phyloP scores from a whole-genome alignment of 2,888 invertebrate species.

The Pollenia labialis region DNA sequence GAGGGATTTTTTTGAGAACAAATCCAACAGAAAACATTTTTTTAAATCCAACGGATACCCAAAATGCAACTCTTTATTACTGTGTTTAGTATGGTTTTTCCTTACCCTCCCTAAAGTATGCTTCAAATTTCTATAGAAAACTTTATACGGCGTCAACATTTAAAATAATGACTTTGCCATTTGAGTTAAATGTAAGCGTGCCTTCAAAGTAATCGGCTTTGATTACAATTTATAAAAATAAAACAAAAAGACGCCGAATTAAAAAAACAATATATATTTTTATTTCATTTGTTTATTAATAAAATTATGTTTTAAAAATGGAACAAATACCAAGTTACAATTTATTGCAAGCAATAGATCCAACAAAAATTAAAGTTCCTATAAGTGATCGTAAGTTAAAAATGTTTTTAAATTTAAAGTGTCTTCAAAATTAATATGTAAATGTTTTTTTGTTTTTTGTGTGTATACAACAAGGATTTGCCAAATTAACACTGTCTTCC shows the following conservation, averaged over 20 bases:
- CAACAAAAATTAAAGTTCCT: conserved; percentile 79
- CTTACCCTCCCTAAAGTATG: conserved; percentile 2
- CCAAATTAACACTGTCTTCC: conserved; percentile 82
- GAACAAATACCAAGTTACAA: conserved; percentile 77
- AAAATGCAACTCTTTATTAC: not conserved
- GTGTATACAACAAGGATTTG: conserved; percentile 77
- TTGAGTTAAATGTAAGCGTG: not conserved
- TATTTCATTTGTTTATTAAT: not conserved
- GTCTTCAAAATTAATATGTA: not conserved
- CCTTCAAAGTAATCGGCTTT: conserved; percentile 3
- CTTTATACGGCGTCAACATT: not conserved
- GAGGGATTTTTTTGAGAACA: too few relatives aligned
- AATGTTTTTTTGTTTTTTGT: not conserved
- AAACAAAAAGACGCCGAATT: not conserved
- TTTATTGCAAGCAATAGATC: conserved; percentile 81
- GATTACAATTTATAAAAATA: conserved; percentile 13
- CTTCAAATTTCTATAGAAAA: not conserved
- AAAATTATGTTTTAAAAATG: conserved; percentile 47
- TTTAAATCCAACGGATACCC: conserved; percentile 16
- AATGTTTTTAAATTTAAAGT: not conserved
- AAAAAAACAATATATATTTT: not conserved
- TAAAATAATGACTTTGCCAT: not conserved
- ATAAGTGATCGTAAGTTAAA: conserved; percentile 79
- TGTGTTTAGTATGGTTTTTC: conserved; percentile 33
- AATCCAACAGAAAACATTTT: not conserved